phyloP scores from a whole-genome alignment of 2,797 vertebrate species.

The Gadopsis bispinosus region DNA sequence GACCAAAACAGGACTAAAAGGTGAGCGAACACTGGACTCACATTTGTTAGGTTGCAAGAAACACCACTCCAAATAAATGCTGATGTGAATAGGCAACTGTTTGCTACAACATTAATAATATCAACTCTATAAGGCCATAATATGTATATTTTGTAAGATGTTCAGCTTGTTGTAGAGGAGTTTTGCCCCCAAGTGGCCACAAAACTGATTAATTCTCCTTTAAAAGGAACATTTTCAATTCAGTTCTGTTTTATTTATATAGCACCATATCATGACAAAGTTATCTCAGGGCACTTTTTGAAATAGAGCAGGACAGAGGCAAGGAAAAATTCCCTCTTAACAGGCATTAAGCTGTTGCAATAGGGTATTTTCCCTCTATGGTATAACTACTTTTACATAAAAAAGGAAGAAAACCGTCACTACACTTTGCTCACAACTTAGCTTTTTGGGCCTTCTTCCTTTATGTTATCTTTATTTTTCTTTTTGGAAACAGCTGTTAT shows the following conservation, averaged over 20 bases:
- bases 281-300: too few species aligned
- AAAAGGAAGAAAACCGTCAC: neutral
- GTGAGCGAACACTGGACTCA: neutral
- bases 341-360: neutral
- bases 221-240: neutral
- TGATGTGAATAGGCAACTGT: too few species aligned
- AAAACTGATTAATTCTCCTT: neutral
- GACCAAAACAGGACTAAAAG: neutral
- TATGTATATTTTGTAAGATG: neutral
- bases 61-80: too few species aligned
- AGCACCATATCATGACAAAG: too few species aligned
- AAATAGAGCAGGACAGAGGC: too few species aligned
- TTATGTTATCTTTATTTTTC: neutral
- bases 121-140: neutral
- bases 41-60: neutral
- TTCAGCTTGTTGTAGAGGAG: neutral
- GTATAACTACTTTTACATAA: neutral
- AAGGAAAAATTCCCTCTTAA: too few species aligned
- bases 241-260: too few species aligned
- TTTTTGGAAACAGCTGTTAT: neutral
- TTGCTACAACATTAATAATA: neutral
- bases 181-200: neutral
- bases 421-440: neutral
- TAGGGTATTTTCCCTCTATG: neutral
- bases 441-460: neutral